phyloP scores from a whole-genome alignment of 2,888 invertebrate species.

The Criorhina ranunculi region DNA sequence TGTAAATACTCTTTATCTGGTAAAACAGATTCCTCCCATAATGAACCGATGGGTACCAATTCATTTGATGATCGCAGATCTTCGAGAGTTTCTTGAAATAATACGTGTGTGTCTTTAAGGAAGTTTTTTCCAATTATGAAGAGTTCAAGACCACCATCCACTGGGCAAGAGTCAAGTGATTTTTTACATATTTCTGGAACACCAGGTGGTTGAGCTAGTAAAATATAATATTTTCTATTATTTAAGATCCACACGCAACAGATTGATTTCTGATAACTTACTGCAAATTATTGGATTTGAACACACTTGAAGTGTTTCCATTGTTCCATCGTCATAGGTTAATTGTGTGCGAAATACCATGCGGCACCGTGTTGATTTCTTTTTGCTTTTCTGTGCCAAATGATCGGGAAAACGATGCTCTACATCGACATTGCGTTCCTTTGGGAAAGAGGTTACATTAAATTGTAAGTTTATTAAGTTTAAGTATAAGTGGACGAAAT shows the following conservation, averaged over 20 bases:
- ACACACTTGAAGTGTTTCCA: conserved; percentile 94
- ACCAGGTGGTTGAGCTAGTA: conserved; percentile 94
- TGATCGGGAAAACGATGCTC: conserved; percentile 95
- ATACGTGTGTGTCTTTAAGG: conserved; percentile 94
- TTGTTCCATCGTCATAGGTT: conserved; percentile 90
- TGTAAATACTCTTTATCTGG: conserved; percentile 96
- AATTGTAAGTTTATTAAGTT: too few relatives aligned
- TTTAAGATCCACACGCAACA: too few relatives aligned
- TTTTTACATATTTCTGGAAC: conserved; percentile 96
- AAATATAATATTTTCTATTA: conserved; percentile 1
- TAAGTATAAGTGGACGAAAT: too few relatives aligned
- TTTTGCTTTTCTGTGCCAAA: conserved; percentile 92
- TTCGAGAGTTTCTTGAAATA: conserved; percentile 86
- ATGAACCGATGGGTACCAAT: conserved; percentile 85
- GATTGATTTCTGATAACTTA: conserved; percentile 86
- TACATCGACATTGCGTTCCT: conserved; percentile 97
- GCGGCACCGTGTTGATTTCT: conserved; percentile 97
- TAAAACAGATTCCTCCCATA: conserved; percentile 92
- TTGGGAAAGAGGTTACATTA: conserved; percentile 78
- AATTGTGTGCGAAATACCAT: conserved; percentile 97
- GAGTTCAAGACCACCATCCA: conserved; percentile 92
- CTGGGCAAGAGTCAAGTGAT: conserved; percentile 92
- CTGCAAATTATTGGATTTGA: conserved; percentile 97
- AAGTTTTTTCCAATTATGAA: conserved; percentile 97
- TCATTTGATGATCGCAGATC: conserved; percentile 82